Evolutionary conservation across 2,797 vertebrate genomes (phyloP).

Genomic region (Eremophila alpestris): DNA sequence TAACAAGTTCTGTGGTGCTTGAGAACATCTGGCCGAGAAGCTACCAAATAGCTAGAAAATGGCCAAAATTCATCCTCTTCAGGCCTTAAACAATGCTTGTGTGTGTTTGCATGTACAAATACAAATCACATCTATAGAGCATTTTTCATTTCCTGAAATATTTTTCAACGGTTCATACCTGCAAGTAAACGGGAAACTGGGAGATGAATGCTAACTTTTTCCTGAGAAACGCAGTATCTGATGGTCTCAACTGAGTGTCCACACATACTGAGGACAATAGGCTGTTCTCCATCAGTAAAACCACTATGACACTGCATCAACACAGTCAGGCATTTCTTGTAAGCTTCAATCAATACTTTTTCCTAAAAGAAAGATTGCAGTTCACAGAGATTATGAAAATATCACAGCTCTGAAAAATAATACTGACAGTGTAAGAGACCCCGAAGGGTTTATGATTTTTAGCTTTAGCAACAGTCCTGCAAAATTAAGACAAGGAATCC

Average conservation of each 20-base stretch:
- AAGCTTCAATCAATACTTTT: constrained; percentile 90
- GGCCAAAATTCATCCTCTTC: not conserved
- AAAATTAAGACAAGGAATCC: constrained; percentile 6
- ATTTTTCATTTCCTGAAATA: not conserved
- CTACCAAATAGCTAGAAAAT: not conserved
- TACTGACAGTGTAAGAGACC: rapidly evolving
- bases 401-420: not conserved
- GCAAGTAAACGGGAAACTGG: constrained; percentile 93
- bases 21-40: not conserved
- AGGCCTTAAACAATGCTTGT: not conserved
- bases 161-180: constrained; percentile 77
- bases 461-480: not conserved
- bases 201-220: constrained; percentile 96
- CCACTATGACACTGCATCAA: constrained; percentile 89
- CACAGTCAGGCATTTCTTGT: constrained; percentile 88
- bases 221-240: constrained; percentile 95
- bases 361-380: constrained; percentile 78
- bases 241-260: constrained; percentile 94
- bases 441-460: not conserved
- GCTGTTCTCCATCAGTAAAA: constrained; percentile 92
- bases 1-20: not conserved
- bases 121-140: not conserved
- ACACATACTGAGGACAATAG: constrained; percentile 89
- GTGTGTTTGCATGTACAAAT: not conserved
- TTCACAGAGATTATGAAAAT: not conserved